Base-by-base conservation (phyloP, 2,113 vertebrate species). In the Anhinga anhinga region DNA sequence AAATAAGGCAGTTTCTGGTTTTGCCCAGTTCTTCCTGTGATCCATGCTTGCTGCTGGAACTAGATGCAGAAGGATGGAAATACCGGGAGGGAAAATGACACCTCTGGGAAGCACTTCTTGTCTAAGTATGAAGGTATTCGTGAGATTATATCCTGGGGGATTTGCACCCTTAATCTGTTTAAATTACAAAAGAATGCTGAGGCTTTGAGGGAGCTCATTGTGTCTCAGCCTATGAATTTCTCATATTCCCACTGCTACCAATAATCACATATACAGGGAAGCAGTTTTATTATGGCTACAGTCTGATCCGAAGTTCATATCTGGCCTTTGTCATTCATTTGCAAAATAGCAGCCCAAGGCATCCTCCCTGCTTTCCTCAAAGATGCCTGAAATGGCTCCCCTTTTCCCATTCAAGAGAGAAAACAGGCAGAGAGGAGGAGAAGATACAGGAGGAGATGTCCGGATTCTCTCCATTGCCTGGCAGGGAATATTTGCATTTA, bases 181-280 rank as follows among this genome's bases (percentile, higher is more conserved):
- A 95, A 95, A 96, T 94, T 96, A 82, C 74, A 66, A 78, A 79
- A 84, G 82, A 94, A 96, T 0, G 2, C 53, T 49, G 47, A 87
- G 87, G 82, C 70, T 93, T 86, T 53, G 56, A 88, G 85, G 74
- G 82, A 93, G 40, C 53, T 85, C 40, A 26, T n/a, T 80, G 49
- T 72, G 59, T 93, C 90, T 91, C 87, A 96, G 82, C 40, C 95
- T 90, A 77, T 94, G 95, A 93, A 93, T 97, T 95, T 94, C 87
- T 86, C 53, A 61, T 95, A 88, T 94, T 95, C 96, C 87, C 96
- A 58, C 34, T 85, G 90, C 89, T 96, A 65, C 78, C 62, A 80
- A 71, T 82, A 96, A 94, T 90, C 36, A 69, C 8, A 40, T 82
- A 52, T 50, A 62, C 74, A 88, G 67, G 42, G 34, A 92, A 92